phyloP scores from a whole-genome alignment of 2,888 invertebrate species.

The Cerastis leucographa region DNA sequence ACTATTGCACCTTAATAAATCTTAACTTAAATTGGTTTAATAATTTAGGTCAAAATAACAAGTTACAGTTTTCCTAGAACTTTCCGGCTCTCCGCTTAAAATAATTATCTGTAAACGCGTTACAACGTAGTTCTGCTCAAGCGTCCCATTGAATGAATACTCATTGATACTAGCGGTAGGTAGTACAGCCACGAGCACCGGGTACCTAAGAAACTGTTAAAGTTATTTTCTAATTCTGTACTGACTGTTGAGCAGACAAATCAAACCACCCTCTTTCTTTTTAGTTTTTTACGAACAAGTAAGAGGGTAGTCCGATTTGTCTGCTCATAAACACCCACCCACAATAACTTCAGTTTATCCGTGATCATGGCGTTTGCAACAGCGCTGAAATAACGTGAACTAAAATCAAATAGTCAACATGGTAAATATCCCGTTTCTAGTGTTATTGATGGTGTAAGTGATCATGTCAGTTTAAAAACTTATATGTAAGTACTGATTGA shows the following conservation, averaged over 20 bases:
- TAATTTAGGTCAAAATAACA: background rate
- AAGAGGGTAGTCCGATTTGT: too few relatives aligned
- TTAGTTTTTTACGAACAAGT: too few relatives aligned
- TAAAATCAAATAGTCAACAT: too few relatives aligned
- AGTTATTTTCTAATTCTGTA: background rate
- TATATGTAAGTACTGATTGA: background rate
- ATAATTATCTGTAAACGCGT: conserved; percentile 21
- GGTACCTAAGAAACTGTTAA: background rate
- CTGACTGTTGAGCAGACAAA: background rate
- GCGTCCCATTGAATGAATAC: conserved; percentile 16
- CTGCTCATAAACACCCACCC: too few relatives aligned
- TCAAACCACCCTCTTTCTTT: too few relatives aligned
- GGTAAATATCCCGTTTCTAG: too few relatives aligned
- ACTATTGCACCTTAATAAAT: too few relatives aligned
- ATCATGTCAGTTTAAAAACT: too few relatives aligned
- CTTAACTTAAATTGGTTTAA: background rate
- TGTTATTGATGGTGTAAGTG: too few relatives aligned
- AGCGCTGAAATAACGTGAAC: too few relatives aligned
- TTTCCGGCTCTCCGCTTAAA: conserved; percentile 1
- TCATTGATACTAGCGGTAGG: conserved; percentile 17
- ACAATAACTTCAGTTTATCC: too few relatives aligned
- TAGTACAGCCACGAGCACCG: background rate
- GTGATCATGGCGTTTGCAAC: too few relatives aligned
- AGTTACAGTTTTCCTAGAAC: background rate
- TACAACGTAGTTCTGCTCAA: conserved; percentile 16